phyloP scores from a whole-genome alignment of 2,797 vertebrate genomes.

The Muscicapa comitata region DNA sequence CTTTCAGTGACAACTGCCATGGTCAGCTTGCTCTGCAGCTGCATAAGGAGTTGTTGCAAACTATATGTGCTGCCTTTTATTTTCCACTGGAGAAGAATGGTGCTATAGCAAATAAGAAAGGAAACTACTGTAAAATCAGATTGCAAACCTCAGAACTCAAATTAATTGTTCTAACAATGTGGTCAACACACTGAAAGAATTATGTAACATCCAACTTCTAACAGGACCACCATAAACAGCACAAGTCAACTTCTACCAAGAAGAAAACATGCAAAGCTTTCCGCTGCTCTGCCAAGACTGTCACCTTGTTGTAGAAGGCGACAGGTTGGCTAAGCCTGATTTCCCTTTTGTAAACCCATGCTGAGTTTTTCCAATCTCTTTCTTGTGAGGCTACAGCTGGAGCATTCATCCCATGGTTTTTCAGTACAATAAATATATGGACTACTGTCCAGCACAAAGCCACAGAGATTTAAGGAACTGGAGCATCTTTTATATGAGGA shows the following conservation, averaged over 20 bases:
- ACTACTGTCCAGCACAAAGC: neutral
- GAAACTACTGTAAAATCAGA: neutral
- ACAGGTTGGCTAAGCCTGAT: neutral
- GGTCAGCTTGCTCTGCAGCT: neutral
- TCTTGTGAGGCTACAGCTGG: neutral
- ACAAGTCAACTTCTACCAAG: neutral
- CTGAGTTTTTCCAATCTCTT: neutral
- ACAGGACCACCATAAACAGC: neutral
- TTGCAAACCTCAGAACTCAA: neutral
- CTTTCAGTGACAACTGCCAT: neutral
- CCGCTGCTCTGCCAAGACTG: neutral
- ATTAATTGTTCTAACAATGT: neutral
- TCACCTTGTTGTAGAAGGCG: neutral
- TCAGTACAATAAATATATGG: neutral
- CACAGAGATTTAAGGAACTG: neutral
- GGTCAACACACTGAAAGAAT: neutral
- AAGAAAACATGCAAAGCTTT: neutral
- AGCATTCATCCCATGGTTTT: neutral
- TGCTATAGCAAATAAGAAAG: neutral
- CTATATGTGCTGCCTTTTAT: neutral
- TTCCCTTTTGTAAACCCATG: neutral
- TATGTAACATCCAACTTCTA: neutral
- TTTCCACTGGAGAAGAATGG: neutral
- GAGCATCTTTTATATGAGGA: neutral
- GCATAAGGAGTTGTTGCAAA: neutral